Conservation (phyloP, 2,797 vertebrate genomes). For the Xiphophorus birchmanni region DNA sequence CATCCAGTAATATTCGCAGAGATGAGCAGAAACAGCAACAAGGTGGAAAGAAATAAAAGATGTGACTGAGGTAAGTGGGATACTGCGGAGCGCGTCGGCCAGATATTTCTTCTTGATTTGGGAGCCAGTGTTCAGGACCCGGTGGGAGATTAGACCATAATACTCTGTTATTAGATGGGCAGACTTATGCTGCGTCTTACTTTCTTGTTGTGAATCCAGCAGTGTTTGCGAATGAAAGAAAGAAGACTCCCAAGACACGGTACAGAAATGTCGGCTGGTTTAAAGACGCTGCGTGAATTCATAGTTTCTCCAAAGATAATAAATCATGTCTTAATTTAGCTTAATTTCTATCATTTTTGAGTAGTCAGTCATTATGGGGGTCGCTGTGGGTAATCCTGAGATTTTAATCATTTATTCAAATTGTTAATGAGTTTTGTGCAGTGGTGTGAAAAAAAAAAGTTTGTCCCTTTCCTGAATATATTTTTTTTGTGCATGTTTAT, state of each 20-base stretch:
- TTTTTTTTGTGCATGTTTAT: no score
- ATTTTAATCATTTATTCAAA: not conserved
- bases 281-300: not conserved
- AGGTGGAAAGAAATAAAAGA: conserved; percentile 40
- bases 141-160: conserved; percentile 11
- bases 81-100: conserved; percentile 25
- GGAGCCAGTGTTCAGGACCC: not conserved
- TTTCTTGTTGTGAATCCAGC: not conserved
- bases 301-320: not conserved
- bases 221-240: not conserved
- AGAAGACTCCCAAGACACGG: not conserved
- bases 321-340: not conserved
- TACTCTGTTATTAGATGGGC: conserved; percentile 1
- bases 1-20: conserved; percentile 40
- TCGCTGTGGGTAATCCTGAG: not conserved
- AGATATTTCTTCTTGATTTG: conserved; percentile 10
- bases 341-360: not conserved
- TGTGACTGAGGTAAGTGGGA: conserved; percentile 33
- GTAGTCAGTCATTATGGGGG: not conserved
- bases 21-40: conserved; percentile 49
- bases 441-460: no score
- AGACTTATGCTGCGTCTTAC: not conserved
- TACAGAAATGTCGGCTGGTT: not conserved
- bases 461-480: no score
- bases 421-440: no score